phyloP scores from a whole-genome alignment of 1,140 invertebrate genomes.

The Pseudomyrmex cubaensis region DNA sequence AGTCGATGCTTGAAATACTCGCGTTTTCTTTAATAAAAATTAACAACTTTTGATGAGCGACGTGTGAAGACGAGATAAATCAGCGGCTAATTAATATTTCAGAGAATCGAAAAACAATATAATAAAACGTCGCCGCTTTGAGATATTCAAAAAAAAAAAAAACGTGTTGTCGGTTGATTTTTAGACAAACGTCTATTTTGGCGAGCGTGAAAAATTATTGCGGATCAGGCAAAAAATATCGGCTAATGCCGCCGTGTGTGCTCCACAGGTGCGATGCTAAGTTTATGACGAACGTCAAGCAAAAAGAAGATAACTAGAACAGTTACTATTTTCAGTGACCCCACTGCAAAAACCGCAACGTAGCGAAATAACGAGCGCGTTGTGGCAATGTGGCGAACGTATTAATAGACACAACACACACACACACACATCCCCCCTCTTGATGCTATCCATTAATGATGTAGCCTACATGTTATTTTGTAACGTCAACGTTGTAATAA shows the following conservation, averaged over 20 bases:
- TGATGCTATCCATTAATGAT: background rate
- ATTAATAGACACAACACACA: constrained; percentile 1
- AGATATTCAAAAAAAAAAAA: too few species aligned
- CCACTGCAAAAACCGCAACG: background rate
- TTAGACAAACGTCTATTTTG: background rate
- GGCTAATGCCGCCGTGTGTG: too few species aligned
- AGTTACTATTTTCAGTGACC: constrained; percentile 5
- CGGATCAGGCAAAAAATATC: background rate
- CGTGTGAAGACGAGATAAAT: background rate
- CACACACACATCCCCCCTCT: background rate
- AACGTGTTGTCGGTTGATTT: background rate
- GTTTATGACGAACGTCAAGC: background rate
- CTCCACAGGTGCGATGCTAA: background rate
- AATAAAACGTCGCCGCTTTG: too few species aligned
- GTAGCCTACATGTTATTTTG: background rate
- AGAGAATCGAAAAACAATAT: too few species aligned
- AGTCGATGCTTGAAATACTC: background rate
- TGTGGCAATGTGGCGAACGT: background rate
- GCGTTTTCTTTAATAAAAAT: background rate
- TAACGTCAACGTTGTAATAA: background rate
- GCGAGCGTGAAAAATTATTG: background rate
- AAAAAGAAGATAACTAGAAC: constrained; percentile 32
- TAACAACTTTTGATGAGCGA: background rate
- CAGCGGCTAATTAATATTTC: background rate
- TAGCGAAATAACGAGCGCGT: constrained; percentile 2